Conservation (phyloP, 2,888 invertebrate genomes). For the Ariolimax columbianus region DNA sequence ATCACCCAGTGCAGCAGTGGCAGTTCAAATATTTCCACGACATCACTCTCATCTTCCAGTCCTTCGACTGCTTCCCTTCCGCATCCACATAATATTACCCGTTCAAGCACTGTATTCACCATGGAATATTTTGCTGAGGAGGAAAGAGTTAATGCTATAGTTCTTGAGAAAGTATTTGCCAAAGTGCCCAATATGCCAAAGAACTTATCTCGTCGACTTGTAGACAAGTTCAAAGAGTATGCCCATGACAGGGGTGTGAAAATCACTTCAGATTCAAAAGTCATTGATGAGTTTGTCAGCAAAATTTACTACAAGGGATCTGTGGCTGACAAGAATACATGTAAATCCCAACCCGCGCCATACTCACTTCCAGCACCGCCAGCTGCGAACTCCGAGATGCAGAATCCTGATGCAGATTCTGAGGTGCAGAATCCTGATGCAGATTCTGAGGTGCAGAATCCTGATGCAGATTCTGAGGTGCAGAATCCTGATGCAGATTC, state of each 20-base stretch:
- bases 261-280: slow-evolving; percentile 47
- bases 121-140: slow-evolving; percentile 38
- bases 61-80: background rate
- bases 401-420: too few species aligned
- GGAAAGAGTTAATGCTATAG: slow-evolving; percentile 36
- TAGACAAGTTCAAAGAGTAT: slow-evolving; percentile 46
- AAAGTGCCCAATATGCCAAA: slow-evolving; percentile 50
- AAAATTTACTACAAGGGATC: slow-evolving; percentile 49
- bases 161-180: slow-evolving; percentile 50
- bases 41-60: background rate
- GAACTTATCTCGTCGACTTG: slow-evolving; percentile 41
- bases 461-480: too few species aligned
- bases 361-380: background rate
- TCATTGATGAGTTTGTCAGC: slow-evolving; percentile 51
- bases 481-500: too few species aligned
- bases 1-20: background rate
- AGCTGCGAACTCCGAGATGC: background rate
- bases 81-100: background rate
- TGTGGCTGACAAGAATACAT: background rate
- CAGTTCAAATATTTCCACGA: background rate
- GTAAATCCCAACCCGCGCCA: background rate
- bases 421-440: too few species aligned
- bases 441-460: too few species aligned
- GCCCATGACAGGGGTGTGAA: slow-evolving; percentile 38
- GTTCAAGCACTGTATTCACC: background rate